Percentiles rank a stretch among this genome's conserved stretches.
Evolutionary conservation across 1,140 invertebrate genomes (phyloP).

Genomic region (Gonatopus flavifemur): DNA sequence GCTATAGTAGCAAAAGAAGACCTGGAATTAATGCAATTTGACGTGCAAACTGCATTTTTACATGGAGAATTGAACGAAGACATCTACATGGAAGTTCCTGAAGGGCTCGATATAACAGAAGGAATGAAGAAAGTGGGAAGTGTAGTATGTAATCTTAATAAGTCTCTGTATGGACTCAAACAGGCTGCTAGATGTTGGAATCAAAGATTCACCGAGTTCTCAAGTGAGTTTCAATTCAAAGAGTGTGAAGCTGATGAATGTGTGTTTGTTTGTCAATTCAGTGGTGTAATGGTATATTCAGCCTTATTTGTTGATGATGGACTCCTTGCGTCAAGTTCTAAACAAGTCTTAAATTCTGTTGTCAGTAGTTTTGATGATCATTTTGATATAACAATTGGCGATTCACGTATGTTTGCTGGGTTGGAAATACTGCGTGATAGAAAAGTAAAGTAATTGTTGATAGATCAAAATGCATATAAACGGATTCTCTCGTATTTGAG

Average conservation of each 20-base stretch:
- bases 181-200: conserved; percentile 12
- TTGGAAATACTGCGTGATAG: conserved; percentile 1
- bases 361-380: neutral
- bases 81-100: conserved; percentile 40
- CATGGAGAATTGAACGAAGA: too few relatives aligned
- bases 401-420: conserved; percentile 7
- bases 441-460: neutral
- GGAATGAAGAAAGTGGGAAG: neutral
- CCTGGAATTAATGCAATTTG: too few relatives aligned
- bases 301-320: conserved; percentile 14
- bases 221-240: neutral
- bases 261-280: neutral
- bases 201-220: neutral
- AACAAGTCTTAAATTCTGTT: neutral
- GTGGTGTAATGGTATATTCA: neutral
- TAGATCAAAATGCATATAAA: conserved; percentile 10
- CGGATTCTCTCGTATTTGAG: conserved; percentile 13
- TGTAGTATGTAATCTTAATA: conserved; percentile 23
- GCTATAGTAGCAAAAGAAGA: too few relatives aligned
- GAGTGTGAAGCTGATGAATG: conserved; percentile 11
- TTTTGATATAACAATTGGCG: conserved; percentile 16
- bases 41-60: too few relatives aligned
- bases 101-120: conserved; percentile 18
- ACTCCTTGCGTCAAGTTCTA: conserved; percentile 1
- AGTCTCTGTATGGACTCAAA: conserved; percentile 33